Base-by-base conservation (phyloP, 2,888 invertebrate genomes). In the Heliconius hortense region DNA sequence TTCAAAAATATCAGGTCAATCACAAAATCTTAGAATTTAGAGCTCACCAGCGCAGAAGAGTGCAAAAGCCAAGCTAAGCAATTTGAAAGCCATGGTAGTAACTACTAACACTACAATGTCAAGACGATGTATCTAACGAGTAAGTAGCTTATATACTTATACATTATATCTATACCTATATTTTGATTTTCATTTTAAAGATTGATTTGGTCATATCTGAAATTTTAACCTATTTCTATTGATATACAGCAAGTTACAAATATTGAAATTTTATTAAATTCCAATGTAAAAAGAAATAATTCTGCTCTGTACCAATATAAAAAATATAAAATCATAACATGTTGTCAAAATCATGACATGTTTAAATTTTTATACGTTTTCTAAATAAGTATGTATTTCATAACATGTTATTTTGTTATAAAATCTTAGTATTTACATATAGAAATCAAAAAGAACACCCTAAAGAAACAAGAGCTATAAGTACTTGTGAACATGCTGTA, bases 11-110 rank as follows among this genome's bases (percentile, higher is more conserved):
- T 64, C 1, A 21, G 24, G 24, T 10, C 13, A n/a, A 43, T 13
- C 2, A 13, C 28, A 53, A 28, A 15, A 8, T 53, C 7, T 31
- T 13, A 68, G 28, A 68, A 24, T 11, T 68, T 28, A 59, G 0
- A 35, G 80, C 84, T 84, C 71, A 88, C 88, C 89, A 81, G 82
- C 84, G 76, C 84, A 86, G 64, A 85, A 69, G 15, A 86, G 76
- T 0, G 80, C 82, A 8, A 84, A 68, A 26, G 79, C 80, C 69
- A 84, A 74, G 26, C 77, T 78, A 53, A 82, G 48, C 21, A 77
- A 63, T 76, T 82, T 81, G 62, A 75, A 74, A 60, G 81, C 81
- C 86, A 86, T 82, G 73, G 35, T 74, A 60, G 26, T 60, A 59
- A 26, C 18, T 62, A 28, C n/a, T 56, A 48, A 26, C 56, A 43